A percentile compares a stretch with the other conserved stretches of the same genome.
Conservation (phyloP, 2,888 invertebrate genomes). For the Dasysyrphus tricinctus region DNA sequence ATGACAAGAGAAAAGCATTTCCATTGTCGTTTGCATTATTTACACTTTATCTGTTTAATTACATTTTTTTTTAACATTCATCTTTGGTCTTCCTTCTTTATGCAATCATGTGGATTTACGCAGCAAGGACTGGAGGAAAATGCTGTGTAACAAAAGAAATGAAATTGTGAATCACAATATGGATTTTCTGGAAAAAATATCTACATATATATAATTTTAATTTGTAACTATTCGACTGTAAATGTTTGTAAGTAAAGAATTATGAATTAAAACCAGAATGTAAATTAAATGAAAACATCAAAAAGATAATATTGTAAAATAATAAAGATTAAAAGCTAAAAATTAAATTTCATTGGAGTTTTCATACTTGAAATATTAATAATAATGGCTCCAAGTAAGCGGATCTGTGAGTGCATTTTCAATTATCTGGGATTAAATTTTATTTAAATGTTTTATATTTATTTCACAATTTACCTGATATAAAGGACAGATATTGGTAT, state of each 20-base stretch:
- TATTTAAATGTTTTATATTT: neutral
- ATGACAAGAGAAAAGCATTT: slow-evolving; percentile 22
- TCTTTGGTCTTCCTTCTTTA: slow-evolving; percentile 55
- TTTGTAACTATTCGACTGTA: slow-evolving; percentile 69
- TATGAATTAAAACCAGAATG: slow-evolving; percentile 47
- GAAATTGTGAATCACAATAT: slow-evolving; percentile 34
- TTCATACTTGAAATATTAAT: neutral
- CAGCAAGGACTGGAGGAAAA: slow-evolving; percentile 83
- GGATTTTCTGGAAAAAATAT: slow-evolving; percentile 36
- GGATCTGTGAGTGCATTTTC: neutral
- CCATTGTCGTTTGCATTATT: slow-evolving; percentile 33
- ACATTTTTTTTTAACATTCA: slow-evolving; percentile 33
- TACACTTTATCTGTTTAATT: slow-evolving; percentile 34
- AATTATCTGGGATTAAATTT: neutral
- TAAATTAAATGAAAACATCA: slow-evolving; percentile 23
- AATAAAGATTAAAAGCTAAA: slow-evolving; percentile 50
- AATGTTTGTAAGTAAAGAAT: slow-evolving; percentile 64
- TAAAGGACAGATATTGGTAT: too few relatives aligned
- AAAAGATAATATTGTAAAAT: slow-evolving; percentile 24
- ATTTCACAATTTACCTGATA: too few relatives aligned
- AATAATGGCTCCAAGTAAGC: neutral
- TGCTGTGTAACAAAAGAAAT: slow-evolving; percentile 79
- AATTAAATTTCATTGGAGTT: neutral
- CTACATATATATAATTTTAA: slow-evolving; percentile 37
- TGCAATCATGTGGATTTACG: slow-evolving; percentile 27